A percentile compares a stretch with the other conserved stretches of the same genome.
These are phyloP conservation scores for Microtus pennsylvanicus DNA, from an alignment of 2,113 vertebrate species.

Conservation along the genomic window DNA sequence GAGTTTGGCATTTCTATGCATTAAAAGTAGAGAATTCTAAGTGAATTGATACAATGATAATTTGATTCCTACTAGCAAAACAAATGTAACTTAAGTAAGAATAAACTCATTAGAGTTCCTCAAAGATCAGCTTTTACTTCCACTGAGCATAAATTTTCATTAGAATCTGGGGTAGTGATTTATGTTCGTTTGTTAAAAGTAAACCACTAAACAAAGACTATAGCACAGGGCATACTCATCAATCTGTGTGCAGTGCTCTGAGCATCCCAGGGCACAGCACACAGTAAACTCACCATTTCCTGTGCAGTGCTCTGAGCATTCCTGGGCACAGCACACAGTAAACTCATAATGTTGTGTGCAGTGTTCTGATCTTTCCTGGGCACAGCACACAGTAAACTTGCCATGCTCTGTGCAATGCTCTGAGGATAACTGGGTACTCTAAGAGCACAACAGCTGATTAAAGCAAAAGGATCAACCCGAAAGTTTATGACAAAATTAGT, in stretches of 20 bases:
- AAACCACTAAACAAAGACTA: not conserved
- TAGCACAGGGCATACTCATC: not conserved
- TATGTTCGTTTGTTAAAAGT: too few species aligned
- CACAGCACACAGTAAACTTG: too few species aligned
- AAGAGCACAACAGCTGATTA: not conserved
- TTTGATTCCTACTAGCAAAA: not conserved
- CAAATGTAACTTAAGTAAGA: not conserved
- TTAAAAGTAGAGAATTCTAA: not conserved
- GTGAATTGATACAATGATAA: not conserved
- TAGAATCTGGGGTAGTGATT: not conserved
- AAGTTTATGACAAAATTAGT: not conserved
- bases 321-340: not conserved
- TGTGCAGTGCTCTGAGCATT: not conserved
- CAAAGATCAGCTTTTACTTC: not conserved
- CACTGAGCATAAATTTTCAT: not conserved
- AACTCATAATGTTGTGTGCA: too few species aligned
- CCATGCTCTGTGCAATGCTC: too few species aligned
- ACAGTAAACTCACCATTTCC: not conserved
- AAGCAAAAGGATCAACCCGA: not conserved
- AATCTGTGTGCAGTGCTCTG: not conserved
- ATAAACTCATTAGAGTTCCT: not conserved
- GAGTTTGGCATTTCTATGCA: conserved; percentile 12
- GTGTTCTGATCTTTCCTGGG: not conserved
- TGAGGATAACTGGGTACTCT: too few species aligned
- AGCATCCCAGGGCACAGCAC: not conserved